Base-by-base conservation (phyloP, 2,797 vertebrate genomes). In the Diplodus puntazzo region DNA sequence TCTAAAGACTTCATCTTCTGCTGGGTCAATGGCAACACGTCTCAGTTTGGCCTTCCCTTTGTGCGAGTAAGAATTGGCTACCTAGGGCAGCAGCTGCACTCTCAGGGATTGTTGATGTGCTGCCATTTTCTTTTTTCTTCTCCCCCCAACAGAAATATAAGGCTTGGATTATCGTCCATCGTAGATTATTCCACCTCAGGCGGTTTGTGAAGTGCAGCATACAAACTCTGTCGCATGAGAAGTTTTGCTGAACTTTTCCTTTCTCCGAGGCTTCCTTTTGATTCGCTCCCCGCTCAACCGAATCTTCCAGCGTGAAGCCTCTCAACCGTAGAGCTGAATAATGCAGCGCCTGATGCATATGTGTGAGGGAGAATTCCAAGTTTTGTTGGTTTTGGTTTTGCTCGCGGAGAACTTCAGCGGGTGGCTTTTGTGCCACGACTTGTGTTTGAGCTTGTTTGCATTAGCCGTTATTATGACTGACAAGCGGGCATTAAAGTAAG, bases 1-100 rank as follows among this genome's bases (percentile, higher is more conserved):
- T 90, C 75, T 88, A 83, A 93, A 91, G 79, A 71, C 75, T 91
- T 61, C 84, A 87, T 94, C 85, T 87, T 78, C 84, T 46, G 60
- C 79, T 21, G 73, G 90, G 89, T 92, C 86, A 82, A 82, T 74
- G 59, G 64, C 82, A 82, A 78, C 79, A 84, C 85, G 73, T 84
- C 73, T 85, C 75, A 18, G 65, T 65, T 69, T 82, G 87, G 75
- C 75, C 80, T 85, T 80, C 61, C 80, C 65, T 91, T 92, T 89
- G 84, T 89, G 85, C 73, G 75, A 74, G 53, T 79, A 73, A 79
- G 75, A 80, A 89, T 88, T 81, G 69, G 79, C 75, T 65, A 66
- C 70, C 79, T 48, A 43, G 80, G 83, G 79, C 81, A 50, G 66
- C 39, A 1, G 66, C 72, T 66, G 70, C 60, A 23, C 53, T 66